These are phyloP conservation scores for Marisa cornuarietis DNA, from an alignment of 1,140 invertebrate species.

Conservation along the genomic window DNA sequence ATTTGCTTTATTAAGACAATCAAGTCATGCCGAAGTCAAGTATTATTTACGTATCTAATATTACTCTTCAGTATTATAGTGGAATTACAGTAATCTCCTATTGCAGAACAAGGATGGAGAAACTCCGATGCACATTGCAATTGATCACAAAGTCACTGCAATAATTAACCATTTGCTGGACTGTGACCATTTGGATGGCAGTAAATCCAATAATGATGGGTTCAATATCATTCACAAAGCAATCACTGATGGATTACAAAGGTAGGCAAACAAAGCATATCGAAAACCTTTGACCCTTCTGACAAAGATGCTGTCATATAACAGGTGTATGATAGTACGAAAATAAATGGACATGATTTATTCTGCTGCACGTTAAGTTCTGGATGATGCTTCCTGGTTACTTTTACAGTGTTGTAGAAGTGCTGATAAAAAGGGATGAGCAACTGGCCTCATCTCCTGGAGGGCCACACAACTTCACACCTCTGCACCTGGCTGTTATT, in stretches of 20 bases:
- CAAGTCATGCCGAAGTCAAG: too few relatives aligned
- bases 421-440: background rate
- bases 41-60: too few relatives aligned
- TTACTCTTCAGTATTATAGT: too few relatives aligned
- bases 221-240: slow-evolving; percentile 18
- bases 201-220: slow-evolving; percentile 17
- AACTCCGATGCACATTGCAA: slow-evolving; percentile 39
- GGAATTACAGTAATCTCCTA: too few relatives aligned
- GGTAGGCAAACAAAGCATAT: background rate
- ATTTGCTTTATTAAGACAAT: too few relatives aligned
- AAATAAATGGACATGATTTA: too few relatives aligned
- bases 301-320: too few relatives aligned
- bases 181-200: slow-evolving; percentile 19
- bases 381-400: too few relatives aligned
- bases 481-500: slow-evolving; percentile 35
- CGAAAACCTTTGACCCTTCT: too few relatives aligned
- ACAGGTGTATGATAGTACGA: too few relatives aligned
- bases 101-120: slow-evolving; percentile 33
- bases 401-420: slow-evolving; percentile 7
- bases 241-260: slow-evolving; percentile 14
- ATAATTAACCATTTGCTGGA: slow-evolving; percentile 19
- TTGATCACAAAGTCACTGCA: slow-evolving; percentile 17
- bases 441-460: background rate
- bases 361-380: too few relatives aligned
- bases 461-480: slow-evolving; percentile 15